These are phyloP conservation scores for Gopherus flavomarginatus DNA, from an alignment of 2,113 vertebrate species.

Conservation along the genomic window DNA sequence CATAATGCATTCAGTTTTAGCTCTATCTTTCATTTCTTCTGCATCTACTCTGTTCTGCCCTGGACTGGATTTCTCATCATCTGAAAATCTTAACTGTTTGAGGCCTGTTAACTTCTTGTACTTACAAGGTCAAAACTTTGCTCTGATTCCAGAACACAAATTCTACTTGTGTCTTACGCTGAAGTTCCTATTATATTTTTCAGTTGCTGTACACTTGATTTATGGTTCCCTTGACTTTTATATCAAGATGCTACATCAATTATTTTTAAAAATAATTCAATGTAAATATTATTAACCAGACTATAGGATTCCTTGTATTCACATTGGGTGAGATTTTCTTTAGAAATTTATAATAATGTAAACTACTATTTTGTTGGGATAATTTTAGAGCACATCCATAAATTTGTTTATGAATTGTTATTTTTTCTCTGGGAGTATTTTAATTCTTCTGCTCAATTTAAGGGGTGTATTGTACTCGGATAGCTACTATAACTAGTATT, in stretches of 20 bases:
- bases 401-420: fast-evolving
- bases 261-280: background rate
- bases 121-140: constrained; percentile 23
- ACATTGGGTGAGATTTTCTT: background rate
- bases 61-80: background rate
- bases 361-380: background rate
- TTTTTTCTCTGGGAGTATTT: background rate
- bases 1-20: background rate
- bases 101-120: background rate
- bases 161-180: constrained; percentile 27
- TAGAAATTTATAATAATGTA: background rate
- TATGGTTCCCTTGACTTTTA: background rate
- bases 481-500: background rate
- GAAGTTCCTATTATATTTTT: background rate
- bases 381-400: background rate
- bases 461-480: background rate
- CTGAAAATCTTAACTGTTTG: constrained; percentile 24
- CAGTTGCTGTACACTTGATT: constrained; percentile 4
- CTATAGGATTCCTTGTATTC: background rate
- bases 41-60: background rate
- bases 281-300: background rate
- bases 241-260: constrained; percentile 9
- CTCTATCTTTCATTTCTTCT: background rate
- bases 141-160: background rate
- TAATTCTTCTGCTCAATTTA: background rate